Conservation (phyloP, 2,888 invertebrate species). For the Myopa testacea region DNA sequence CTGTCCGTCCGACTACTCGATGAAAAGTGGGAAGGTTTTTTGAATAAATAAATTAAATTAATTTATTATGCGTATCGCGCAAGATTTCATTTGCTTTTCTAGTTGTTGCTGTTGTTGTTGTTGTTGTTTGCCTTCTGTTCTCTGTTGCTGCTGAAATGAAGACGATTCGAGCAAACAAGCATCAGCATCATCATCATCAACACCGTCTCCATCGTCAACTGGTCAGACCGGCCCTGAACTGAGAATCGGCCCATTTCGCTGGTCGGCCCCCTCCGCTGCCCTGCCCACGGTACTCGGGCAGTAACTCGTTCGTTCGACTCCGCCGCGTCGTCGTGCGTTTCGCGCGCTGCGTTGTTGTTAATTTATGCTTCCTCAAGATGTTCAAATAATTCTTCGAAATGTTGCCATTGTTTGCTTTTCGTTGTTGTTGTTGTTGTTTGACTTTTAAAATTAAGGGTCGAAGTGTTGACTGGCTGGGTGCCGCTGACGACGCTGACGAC, state of each 20-base stretch:
- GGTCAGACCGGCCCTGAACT: not conserved
- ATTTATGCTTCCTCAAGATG: slow-evolving; percentile 33
- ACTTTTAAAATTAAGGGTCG: not conserved
- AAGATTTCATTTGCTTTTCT: slow-evolving; percentile 11
- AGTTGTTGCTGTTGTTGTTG: not conserved
- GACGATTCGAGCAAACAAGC: slow-evolving; percentile 4
- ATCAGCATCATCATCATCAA: not conserved
- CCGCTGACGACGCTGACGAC: too few relatives aligned
- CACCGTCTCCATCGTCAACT: not conserved
- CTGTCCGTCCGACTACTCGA: not conserved
- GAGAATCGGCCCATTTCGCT: too few relatives aligned
- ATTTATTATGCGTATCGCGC: slow-evolving; percentile 43
- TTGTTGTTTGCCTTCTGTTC: not conserved
- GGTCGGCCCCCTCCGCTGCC: not conserved
- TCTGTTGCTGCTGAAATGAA: slow-evolving; percentile 10
- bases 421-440: slow-evolving; percentile 9
- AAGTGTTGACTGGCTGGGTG: not conserved
- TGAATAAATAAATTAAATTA: slow-evolving; percentile 40
- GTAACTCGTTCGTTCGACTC: not conserved
- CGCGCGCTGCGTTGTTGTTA: slow-evolving; percentile 15
- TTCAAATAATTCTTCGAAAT: slow-evolving; percentile 29
- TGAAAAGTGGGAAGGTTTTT: slow-evolving; percentile 33
- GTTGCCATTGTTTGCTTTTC: slow-evolving; percentile 22
- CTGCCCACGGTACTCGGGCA: not conserved
- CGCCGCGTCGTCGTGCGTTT: not conserved